phyloP scores from a whole-genome alignment of 2,797 vertebrate species.

The Knipowitschia caucasica region DNA sequence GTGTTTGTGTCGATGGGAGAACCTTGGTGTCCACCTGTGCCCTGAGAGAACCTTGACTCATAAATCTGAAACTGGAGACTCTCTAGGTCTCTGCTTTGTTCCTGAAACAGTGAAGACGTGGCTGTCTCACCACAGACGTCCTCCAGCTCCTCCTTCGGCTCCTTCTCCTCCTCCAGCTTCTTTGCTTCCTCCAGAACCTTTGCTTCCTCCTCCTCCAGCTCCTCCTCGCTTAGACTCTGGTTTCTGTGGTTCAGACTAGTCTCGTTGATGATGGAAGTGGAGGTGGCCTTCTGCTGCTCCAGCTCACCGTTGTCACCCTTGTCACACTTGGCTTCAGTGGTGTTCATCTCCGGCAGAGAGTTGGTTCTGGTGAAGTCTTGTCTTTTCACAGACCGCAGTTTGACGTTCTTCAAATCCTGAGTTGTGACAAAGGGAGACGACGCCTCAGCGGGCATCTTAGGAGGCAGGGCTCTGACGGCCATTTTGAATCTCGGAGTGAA shows the following conservation, averaged over 20 bases:
- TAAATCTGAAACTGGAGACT: no score
- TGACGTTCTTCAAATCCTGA: constrained; percentile 81
- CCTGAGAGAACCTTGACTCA: no score
- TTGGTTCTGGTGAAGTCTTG: constrained; percentile 15
- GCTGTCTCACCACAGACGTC: no score
- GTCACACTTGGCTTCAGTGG: background rate
- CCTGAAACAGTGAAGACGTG: no score
- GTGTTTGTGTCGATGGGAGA: background rate
- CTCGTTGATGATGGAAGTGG: background rate
- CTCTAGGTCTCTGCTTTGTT: no score
- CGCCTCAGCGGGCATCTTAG: constrained; percentile 45
- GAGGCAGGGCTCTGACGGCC: background rate
- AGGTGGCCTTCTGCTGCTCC: constrained; percentile 3
- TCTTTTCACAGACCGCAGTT: constrained; percentile 80
- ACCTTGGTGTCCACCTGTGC: background rate
- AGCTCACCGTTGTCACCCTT: no score
- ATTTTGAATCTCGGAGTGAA: constrained; percentile 2
- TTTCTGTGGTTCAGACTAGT: background rate
- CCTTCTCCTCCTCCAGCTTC: no score
- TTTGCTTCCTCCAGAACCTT: no score
- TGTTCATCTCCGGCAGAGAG: background rate
- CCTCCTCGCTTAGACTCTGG: background rate
- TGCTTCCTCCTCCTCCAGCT: no score
- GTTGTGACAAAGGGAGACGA: constrained; percentile 81
- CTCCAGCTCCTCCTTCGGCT: no score